These are phyloP conservation scores for Drosophila fulvimacula DNA, from an alignment of 2,888 invertebrate genomes.

Conservation along the genomic window DNA sequence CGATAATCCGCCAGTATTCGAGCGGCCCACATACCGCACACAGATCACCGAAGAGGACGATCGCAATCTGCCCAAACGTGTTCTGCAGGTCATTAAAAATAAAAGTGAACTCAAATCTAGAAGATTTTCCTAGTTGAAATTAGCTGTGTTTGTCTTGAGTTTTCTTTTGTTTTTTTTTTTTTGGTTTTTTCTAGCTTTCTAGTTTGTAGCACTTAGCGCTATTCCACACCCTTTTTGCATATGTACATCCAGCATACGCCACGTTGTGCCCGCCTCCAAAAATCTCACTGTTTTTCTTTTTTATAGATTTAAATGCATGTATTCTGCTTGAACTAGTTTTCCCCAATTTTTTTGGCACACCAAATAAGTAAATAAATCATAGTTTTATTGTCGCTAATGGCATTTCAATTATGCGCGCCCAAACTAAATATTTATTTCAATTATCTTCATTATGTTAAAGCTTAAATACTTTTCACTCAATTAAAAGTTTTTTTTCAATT, in stretches of 20 bases:
- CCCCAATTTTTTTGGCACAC: constrained; percentile 6
- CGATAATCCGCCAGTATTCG: constrained; percentile 99
- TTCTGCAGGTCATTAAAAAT: constrained; percentile 90
- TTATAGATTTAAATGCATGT: constrained; percentile 46
- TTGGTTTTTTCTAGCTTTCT: constrained; percentile 22
- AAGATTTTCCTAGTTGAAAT: constrained; percentile 13
- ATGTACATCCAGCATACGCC: constrained; percentile 55
- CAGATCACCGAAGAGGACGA: constrained; percentile 98
- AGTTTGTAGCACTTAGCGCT: constrained; percentile 45
- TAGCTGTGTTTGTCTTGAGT: constrained; percentile 24
- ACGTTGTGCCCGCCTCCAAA: constrained; percentile 17
- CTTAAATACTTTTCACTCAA: constrained; percentile 27
- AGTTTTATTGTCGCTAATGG: constrained; percentile 17
- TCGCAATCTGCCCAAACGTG: constrained; percentile 96
- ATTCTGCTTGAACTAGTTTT: constrained; percentile 17
- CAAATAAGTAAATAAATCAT: background rate
- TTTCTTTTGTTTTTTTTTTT: constrained; percentile 15
- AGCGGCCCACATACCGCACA: constrained; percentile 96
- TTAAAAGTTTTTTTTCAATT: background rate
- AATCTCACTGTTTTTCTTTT: constrained; percentile 11
- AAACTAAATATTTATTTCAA: constrained; percentile 52
- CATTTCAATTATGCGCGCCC: constrained; percentile 25
- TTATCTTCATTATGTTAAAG: constrained; percentile 18
- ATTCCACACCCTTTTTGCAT: constrained; percentile 25
- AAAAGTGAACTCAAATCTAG: constrained; percentile 1